Base-by-base conservation (phyloP, 2,888 invertebrate species). In the Coenonympha glycerion region DNA sequence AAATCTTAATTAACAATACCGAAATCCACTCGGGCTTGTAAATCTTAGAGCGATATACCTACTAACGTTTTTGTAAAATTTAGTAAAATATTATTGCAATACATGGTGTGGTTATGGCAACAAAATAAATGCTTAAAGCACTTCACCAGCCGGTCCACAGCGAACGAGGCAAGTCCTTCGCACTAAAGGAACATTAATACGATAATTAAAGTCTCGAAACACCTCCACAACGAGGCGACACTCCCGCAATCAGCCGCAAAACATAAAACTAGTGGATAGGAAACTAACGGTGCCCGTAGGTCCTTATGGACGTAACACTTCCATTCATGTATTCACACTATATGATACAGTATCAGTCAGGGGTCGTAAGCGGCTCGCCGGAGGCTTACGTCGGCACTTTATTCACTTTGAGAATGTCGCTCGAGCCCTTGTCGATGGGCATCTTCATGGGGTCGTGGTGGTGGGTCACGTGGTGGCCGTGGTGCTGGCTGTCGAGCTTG, bases 391-490 rank as follows among this genome's bases (percentile, higher is more conserved):
- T 92, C 64, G 92, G 92, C 79, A 92, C 92, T 87, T 93, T 93
- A 74, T 91, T 91, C 74, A 92, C 93, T 89, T 93, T 93, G 71
- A 93, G 90, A 66, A 93, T 90, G 87, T 93, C 93, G 68, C 90
- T 88, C 86, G 91, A 90, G 72, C 90, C 90, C 76, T 93, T 93
- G 76, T 92, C 93, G 77, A 93, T 87, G 65, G 91, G 90, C 89
- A 91, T 90, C 79, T 91, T 91, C 85, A 92, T 91, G 60, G 91
- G 91, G 75, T 92, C 91, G 81, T 91, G 91, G 68, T 92, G 92
- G 74, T 92, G 92, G 69, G 91, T 91, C 69, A 91, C 91, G 71
- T 90, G 90, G 68, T 91, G 90, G 60, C 90, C 91, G 71, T 92
- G 92, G 71, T 93, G 92, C 73, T 92, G 90, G 64, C 90, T 89